Base-by-base conservation (phyloP, 1,140 invertebrate genomes). In the Drosophila nikananu region DNA sequence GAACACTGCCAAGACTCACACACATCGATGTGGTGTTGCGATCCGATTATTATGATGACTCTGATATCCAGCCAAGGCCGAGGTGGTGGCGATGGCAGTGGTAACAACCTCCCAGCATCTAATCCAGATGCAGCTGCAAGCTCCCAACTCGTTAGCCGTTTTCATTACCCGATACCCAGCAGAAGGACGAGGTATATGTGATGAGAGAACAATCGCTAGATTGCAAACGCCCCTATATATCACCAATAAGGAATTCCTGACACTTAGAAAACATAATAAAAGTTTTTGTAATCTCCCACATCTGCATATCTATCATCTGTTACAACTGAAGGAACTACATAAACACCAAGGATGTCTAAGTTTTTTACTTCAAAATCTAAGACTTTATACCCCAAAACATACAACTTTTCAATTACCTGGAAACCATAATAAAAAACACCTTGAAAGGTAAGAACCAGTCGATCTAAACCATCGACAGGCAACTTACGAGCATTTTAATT, bases 91-190 rank as follows among this genome's bases (percentile, higher is more conserved):
- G 61, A 66, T 63, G 49, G 35, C 75, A 51, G 64, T 68, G 62
- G 70, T 62, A 64, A 64, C 77, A 62, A 58, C 44, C 71, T 73
- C 68, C 48, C 58, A 76, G 42, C 57, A 81, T 81, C 80, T 83
- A 73, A 86, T 89, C 84, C 67, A 83, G 77, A 74, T 87, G 77
- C 80, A 89, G 84, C 83, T 86, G 83, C 63, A 54, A 70, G 61
- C 58, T 25, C 32, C 23, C 39, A 83, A 78, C 83, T 80, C 68
- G 76, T 83, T 83, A 70, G 51, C 63, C 54, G 27, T 48, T 63
- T 73, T 73, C 61, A 72, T 73, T 44, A 73, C 48, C 41, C 21
- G 60, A 54, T 80, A 75, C 37, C 61, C 51, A 19, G 41, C n/a
- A 32, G 17, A 15, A 6, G 17, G 19, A 49, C 41, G 27, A 32